Evolutionary conservation across 2,888 invertebrate genomes (phyloP).

Genomic region (Leucania comma): DNA sequence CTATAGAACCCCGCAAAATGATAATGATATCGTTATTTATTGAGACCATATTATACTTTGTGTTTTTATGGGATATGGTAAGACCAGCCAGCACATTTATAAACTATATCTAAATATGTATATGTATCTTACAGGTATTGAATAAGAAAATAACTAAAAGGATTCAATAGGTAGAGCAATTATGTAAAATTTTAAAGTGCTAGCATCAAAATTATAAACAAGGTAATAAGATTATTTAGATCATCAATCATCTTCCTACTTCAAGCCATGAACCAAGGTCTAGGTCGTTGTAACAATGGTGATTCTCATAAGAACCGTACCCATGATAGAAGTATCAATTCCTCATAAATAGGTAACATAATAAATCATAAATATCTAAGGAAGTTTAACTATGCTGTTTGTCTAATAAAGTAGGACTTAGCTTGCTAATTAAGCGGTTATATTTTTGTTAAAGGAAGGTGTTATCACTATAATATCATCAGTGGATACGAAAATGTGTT

Average conservation of each 20-base stretch:
- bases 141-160: not conserved
- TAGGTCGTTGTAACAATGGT: slow-evolving; percentile 42
- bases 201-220: not conserved
- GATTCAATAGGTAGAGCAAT: slow-evolving; percentile 3
- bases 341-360: not conserved
- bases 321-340: slow-evolving; percentile 1
- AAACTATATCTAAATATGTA: no score
- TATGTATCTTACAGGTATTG: no score
- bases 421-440: not conserved
- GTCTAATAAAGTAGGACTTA: not conserved
- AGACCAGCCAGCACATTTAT: no score
- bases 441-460: not conserved
- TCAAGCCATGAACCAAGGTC: slow-evolving; percentile 30
- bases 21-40: not conserved
- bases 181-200: not conserved
- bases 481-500: no score
- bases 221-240: slow-evolving; percentile 5
- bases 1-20: not conserved
- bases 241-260: slow-evolving; percentile 20
- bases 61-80: no score
- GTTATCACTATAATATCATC: not conserved
- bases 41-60: not conserved
- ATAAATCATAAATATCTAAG: slow-evolving; percentile 1
- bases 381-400: not conserved
- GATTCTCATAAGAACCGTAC: slow-evolving; percentile 7